Evolutionary conservation across 1,140 invertebrate genomes (phyloP), one percentile per base, ranked within the genome.

Genomic region (Leptestheria dahalacensis): DNA sequence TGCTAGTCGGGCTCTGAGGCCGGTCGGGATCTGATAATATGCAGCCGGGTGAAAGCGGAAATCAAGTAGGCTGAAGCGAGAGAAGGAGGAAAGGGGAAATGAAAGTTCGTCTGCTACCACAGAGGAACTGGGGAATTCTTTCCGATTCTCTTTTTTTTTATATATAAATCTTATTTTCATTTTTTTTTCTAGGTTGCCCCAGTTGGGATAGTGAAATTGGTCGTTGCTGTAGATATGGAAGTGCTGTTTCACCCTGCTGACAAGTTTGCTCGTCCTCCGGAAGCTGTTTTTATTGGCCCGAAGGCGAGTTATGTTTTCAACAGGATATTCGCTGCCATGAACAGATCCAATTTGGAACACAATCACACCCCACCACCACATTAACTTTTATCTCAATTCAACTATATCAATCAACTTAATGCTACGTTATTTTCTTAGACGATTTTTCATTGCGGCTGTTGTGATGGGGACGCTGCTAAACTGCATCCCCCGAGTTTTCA

Each of bases 301-400:
- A 41, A 41, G 33, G 33, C 33, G 33, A 41, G 33, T 41, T 41
- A 41, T 41, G 33, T 41, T 41, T 41, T 41, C 33, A 41, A 55
- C 53, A 55, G 53, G 53, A 55, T 55, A 55, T 55, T 55, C 53
- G 53, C 53, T 55, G 53, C 53, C 53, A 55, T 55, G 53, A 55
- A 29, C 53, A 55, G 53, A 55, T 55, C 53, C 53, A 55, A 55
- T 55, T 55, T 55, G 28, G 28, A 33, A 55, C 26, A 55, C 53
- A 55, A 55, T 55, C 53, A 55, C 10, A 10, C n/a, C n/a, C n/a
- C n/a, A n/a, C 53, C 53, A 41, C 26, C 15, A 18, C 10, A 15
- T 55, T 55, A 28, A 15, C 33, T 25, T 25, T 29, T 33, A 3
- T 25, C 21, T 20, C 18, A 11, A 11, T 18, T 18, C n/a, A 29